Percentiles rank a stretch among this genome's conserved stretches.
Evolutionary conservation across 2,888 invertebrate genomes (phyloP).

Genomic region (Rosalia funebris): DNA sequence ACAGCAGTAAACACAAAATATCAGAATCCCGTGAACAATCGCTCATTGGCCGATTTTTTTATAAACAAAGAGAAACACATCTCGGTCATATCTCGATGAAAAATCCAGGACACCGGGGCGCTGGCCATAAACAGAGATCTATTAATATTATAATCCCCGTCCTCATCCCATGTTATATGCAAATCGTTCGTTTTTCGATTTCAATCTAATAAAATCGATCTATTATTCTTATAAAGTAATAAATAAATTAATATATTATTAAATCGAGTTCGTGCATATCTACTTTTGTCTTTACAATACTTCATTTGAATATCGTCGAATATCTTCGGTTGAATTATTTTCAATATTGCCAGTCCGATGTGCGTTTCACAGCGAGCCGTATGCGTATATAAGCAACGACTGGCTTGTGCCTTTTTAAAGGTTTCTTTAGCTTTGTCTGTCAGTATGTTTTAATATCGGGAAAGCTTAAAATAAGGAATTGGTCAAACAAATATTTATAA

Average conservation of each 20-base stretch:
- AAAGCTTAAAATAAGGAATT: too few relatives aligned
- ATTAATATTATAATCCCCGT: slow-evolving; percentile 55
- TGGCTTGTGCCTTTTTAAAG: too few relatives aligned
- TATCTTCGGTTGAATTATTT: slow-evolving; percentile 52
- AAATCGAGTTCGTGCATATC: slow-evolving; percentile 56
- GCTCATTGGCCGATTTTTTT: too few relatives aligned
- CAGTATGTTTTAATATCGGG: too few relatives aligned
- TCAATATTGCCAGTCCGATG: slow-evolving; percentile 42
- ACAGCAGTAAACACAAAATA: too few relatives aligned
- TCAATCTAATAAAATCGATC: slow-evolving; percentile 64
- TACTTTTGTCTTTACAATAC: slow-evolving; percentile 55
- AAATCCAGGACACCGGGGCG: slow-evolving; percentile 4
- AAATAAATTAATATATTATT: slow-evolving; percentile 63
- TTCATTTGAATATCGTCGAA: slow-evolving; percentile 61
- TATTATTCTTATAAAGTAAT: slow-evolving; percentile 63
- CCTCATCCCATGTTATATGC: slow-evolving; percentile 58
- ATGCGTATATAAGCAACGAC: too few relatives aligned
- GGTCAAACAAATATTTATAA: too few relatives aligned
- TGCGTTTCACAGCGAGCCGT: neutral
- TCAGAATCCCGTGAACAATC: too few relatives aligned
- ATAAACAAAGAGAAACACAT: too few relatives aligned
- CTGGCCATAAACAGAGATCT: slow-evolving; percentile 47
- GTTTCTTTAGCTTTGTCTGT: too few relatives aligned
- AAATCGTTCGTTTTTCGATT: slow-evolving; percentile 58
- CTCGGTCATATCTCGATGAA: too few relatives aligned